phyloP scores from a whole-genome alignment of 2,113 vertebrate genomes.

The Peromyscus californicus region DNA sequence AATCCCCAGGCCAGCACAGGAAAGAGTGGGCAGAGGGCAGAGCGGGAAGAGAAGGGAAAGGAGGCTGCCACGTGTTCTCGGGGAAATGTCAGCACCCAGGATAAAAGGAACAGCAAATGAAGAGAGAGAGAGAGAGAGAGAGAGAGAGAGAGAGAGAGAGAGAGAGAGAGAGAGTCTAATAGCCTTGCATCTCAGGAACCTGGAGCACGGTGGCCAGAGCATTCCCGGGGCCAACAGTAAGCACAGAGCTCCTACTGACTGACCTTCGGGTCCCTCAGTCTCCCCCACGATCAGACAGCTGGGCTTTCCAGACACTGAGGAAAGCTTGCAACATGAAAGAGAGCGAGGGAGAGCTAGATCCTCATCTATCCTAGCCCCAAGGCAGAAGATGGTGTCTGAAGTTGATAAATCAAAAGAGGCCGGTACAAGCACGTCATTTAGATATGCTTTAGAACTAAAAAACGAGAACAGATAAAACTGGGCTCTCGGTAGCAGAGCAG shows the following conservation, averaged over 20 bases:
- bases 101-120: not conserved
- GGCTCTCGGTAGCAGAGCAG: slow-evolving; percentile 58
- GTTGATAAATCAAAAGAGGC: slow-evolving; percentile 64
- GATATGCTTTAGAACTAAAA: slow-evolving; percentile 65
- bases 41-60: not conserved
- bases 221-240: not conserved
- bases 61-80: not conserved
- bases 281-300: not conserved
- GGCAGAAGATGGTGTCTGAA: slow-evolving; percentile 69
- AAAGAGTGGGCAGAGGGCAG: not conserved
- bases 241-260: not conserved
- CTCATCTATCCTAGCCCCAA: slow-evolving; percentile 42
- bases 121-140: not conserved
- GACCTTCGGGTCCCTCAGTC: not conserved
- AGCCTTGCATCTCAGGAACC: not conserved
- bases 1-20: not conserved
- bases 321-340: slow-evolving; percentile 57
- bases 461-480: slow-evolving; percentile 68
- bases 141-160: too few relatives aligned
- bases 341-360: not conserved
- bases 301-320: slow-evolving; percentile 10
- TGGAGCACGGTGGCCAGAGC: not conserved
- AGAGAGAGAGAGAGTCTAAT: not conserved
- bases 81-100: not conserved
- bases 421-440: slow-evolving; percentile 41